Evolutionary conservation across 2,888 invertebrate genomes (phyloP).

Genomic region (Exephanes ischioxanthus): DNA sequence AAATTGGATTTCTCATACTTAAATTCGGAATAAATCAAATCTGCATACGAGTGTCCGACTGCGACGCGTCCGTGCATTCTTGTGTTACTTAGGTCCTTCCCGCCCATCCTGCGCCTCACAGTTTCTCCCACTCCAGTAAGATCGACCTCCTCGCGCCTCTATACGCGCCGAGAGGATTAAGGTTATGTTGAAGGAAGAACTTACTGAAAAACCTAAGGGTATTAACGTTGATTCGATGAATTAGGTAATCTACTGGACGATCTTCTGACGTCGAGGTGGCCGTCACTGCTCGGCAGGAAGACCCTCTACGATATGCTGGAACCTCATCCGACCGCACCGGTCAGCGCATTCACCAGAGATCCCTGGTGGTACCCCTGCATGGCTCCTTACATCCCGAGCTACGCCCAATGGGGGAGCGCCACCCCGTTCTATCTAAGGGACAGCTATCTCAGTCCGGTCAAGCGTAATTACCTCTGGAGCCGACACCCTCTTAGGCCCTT

Average conservation of each 20-base stretch:
- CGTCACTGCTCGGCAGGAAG: constrained; percentile 85
- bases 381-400: constrained; percentile 89
- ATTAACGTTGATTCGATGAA: background rate
- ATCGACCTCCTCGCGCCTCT: too few species aligned
- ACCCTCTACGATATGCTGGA: constrained; percentile 90
- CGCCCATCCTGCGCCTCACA: too few species aligned
- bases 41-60: too few species aligned
- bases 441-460: constrained; percentile 96
- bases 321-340: constrained; percentile 92
- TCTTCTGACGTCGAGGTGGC: constrained; percentile 72
- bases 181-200: too few species aligned
- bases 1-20: too few species aligned
- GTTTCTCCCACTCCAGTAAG: too few species aligned
- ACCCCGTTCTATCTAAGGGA: constrained; percentile 93
- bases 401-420: constrained; percentile 88
- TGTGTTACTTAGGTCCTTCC: too few species aligned
- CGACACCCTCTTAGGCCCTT: constrained; percentile 96
- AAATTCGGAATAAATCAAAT: too few species aligned
- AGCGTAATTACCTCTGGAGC: constrained; percentile 96
- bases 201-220: background rate
- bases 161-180: too few species aligned
- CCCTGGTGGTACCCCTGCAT: constrained; percentile 96
- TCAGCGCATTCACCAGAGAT: constrained; percentile 93
- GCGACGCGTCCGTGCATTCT: too few species aligned
- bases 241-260: constrained; percentile 81